Evolutionary conservation across 2,113 vertebrate genomes (phyloP), one percentile per base, ranked within the genome.

Genomic region (Charadrius vociferus): DNA sequence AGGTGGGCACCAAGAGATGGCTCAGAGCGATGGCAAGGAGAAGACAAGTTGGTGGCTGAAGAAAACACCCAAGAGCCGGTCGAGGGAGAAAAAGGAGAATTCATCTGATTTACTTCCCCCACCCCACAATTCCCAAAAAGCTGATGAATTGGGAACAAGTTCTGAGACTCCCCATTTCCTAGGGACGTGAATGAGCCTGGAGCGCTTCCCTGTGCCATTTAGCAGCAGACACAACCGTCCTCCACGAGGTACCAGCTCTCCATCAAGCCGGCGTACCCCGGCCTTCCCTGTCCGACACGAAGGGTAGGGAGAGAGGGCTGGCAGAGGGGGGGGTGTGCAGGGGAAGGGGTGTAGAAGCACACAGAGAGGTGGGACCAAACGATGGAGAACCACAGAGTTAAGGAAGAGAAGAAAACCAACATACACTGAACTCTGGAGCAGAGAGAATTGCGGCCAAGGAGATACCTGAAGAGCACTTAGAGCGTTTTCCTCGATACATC

Each of bases 41-140:
- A 22, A 65, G 41, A 3, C 1, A 5, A 29, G 61, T 0, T n/a
- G 30, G 6, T 15, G 19, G 3, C 10, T 49, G 56, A 23, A 15
- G n/a, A 43, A 65, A 52, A 23, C 32, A n/a, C 5, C 47, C 0
- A 13, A 86, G 43, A 86, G 17, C 11, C 29, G 6, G 2, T 3
- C 21, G 56, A 56, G 19, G 30, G 27, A 66, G 23, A 12, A 94
- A 41, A 68, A 50, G 30, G 4, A 45, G 11, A 52, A 62, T 2
- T 7, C 2, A 26, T 14, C 32, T 1, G 0, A 1, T 66, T 62
- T 19, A 56, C 18, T 21, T 2, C 10, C 14, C 5, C 11, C 12
- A 24, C 4, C 5, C 6, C 39, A 27, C 21, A 63, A 7, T 0
- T 80, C 22, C 32, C 32, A 55, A 22, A 55, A 83, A 55, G 6